These are phyloP conservation scores for Apteryx mantelli DNA, from an alignment of 2,113 vertebrate species.

Conservation along the genomic window DNA sequence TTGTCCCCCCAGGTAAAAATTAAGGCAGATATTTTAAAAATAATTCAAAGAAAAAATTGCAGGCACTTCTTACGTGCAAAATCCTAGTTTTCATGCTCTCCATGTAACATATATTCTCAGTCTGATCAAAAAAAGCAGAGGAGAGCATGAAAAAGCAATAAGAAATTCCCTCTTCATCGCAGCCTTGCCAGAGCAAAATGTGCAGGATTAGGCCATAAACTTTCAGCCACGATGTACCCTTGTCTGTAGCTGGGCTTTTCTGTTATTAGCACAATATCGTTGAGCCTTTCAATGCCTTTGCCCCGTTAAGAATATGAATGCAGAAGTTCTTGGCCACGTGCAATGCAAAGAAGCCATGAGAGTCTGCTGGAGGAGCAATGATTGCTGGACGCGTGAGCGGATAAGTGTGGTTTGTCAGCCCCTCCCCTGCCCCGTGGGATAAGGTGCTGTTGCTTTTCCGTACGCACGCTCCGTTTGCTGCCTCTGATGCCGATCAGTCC, in stretches of 20 bases:
- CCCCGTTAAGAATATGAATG: fast-evolving
- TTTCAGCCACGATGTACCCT: background rate
- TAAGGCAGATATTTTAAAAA: background rate
- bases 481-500: conserved; percentile 68
- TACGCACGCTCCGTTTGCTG: conserved; percentile 62
- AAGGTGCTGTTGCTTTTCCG: conserved; percentile 18
- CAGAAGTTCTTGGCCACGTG: background rate
- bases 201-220: background rate
- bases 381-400: conserved; percentile 13
- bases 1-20: background rate
- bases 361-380: background rate
- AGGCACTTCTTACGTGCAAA: background rate
- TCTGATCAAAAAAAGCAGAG: background rate
- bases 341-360: background rate
- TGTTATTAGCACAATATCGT: background rate
- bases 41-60: background rate
- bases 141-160: background rate
- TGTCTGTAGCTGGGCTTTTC: background rate
- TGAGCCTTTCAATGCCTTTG: background rate
- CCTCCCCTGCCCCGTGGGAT: background rate
- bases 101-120: fast-evolving
- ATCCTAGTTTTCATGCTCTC: background rate
- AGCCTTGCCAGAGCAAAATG: background rate
- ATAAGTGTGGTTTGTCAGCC: background rate
- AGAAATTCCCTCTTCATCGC: background rate